A percentile compares a stretch with the other conserved stretches of the same genome.
Evolutionary conservation across 2,113 vertebrate genomes (phyloP).

Genomic region (Calypte anna): DNA sequence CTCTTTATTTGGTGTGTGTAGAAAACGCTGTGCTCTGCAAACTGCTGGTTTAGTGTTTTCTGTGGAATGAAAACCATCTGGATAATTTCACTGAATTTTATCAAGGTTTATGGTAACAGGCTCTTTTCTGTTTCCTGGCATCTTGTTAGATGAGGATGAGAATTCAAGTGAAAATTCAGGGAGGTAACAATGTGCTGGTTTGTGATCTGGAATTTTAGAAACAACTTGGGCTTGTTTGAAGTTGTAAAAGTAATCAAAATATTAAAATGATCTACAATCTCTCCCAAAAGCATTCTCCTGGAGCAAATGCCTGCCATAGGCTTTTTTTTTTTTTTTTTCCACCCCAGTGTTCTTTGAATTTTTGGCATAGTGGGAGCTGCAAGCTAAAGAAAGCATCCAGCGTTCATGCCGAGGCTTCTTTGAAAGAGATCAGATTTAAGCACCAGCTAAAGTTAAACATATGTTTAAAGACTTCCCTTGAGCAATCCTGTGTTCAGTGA

Average conservation of each 20-base stretch:
- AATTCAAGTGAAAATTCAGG: not conserved
- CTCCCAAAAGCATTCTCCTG: not conserved
- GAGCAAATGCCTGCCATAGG: not conserved
- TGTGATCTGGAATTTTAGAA: not conserved
- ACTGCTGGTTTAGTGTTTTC: conserved; percentile 59
- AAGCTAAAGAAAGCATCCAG: not conserved
- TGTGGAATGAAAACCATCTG: conserved; percentile 70
- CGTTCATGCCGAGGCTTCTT: not conserved
- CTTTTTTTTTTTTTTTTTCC: no score
- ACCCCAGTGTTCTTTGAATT: not conserved
- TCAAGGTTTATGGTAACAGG: not conserved
- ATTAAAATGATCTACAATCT: not conserved
- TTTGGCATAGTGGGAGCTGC: not conserved
- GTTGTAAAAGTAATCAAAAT: not conserved
- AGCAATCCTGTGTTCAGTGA: not conserved
- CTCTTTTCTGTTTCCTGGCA: conserved; percentile 30
- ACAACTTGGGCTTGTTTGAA: not conserved
- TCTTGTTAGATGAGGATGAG: not conserved
- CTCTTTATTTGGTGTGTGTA: conserved; percentile 69
- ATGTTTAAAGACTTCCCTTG: not conserved
- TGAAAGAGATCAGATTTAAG: not conserved
- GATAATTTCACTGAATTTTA: conserved; percentile 59
- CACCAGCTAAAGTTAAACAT: not conserved
- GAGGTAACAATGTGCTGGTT: not conserved
- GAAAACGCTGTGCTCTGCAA: conserved; percentile 57